Evolutionary conservation across 1,140 invertebrate species (phyloP).

Genomic region (Centruroides vittatus): DNA sequence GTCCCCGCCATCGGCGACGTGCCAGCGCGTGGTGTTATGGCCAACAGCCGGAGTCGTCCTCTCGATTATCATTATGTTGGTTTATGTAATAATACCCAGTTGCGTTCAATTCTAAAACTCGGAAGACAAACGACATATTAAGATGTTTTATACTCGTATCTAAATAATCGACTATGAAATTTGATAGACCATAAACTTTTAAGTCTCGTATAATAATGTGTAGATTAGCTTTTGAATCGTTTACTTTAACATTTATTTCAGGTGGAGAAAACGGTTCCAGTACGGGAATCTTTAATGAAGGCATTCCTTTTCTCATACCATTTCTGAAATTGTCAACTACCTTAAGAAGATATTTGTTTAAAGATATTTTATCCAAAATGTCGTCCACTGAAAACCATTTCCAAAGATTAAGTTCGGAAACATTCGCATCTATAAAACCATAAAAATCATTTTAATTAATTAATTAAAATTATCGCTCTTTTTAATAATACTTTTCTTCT

Average conservation of each 20-base stretch:
- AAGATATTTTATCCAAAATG: background rate
- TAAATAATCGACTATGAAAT: background rate
- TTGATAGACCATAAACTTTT: background rate
- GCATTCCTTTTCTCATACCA: constrained; percentile 9
- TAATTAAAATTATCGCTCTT: too few relatives aligned
- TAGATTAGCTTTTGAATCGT: background rate
- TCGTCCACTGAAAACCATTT: background rate
- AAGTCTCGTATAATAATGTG: background rate
- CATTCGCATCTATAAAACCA: too few relatives aligned
- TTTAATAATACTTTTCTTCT: too few relatives aligned
- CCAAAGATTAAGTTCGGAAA: background rate
- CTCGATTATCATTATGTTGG: too few relatives aligned
- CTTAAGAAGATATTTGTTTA: constrained; percentile 10
- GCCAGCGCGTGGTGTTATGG: too few relatives aligned
- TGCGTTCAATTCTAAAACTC: constrained; percentile 1
- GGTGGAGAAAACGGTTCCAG: constrained; percentile 12
- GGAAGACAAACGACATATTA: background rate
- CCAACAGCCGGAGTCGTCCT: too few relatives aligned
- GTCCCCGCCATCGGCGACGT: too few relatives aligned
- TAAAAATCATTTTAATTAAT: too few relatives aligned
- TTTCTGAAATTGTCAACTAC: constrained; percentile 12
- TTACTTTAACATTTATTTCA: constrained; percentile 7
- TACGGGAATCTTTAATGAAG: constrained; percentile 6
- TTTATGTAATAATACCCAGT: constrained; percentile 5
- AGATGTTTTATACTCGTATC: too few relatives aligned